Conservation (phyloP, 2,797 vertebrate species). For the Limosa lapponica region DNA sequence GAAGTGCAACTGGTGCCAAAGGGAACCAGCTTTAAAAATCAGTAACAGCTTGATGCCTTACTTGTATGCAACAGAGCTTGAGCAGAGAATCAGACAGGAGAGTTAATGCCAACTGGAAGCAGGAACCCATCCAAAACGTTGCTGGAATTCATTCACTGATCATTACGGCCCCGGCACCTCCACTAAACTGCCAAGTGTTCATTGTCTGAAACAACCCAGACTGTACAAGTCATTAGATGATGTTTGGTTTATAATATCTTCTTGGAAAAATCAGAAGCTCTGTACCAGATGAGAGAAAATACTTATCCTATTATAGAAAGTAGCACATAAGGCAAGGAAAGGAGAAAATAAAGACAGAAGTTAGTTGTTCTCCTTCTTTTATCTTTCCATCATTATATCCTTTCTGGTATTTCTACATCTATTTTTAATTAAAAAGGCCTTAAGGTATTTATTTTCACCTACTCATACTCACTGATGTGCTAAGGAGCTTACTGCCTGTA, state of each 20-base stretch:
- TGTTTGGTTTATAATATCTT: background rate
- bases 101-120: background rate
- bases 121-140: constrained; percentile 37
- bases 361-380: background rate
- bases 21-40: constrained; percentile 20
- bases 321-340: background rate
- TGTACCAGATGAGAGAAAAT: background rate
- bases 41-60: background rate
- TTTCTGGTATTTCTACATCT: background rate
- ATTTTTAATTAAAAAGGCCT: background rate
- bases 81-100: background rate
- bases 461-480: background rate
- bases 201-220: background rate
- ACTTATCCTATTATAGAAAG: background rate
- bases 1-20: constrained; percentile 20
- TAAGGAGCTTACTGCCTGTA: background rate
- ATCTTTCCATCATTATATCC: background rate
- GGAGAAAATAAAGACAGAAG: background rate
- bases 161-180: background rate
- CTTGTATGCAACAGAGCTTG: background rate
- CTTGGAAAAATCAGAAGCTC: constrained; percentile 17
- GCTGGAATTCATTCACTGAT: constrained; percentile 23
- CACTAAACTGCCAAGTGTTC: background rate
- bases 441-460: background rate
- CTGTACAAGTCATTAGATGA: constrained; percentile 12